Base-by-base conservation (phyloP, 2,888 invertebrate genomes). In the Sylvicola cinctus region DNA sequence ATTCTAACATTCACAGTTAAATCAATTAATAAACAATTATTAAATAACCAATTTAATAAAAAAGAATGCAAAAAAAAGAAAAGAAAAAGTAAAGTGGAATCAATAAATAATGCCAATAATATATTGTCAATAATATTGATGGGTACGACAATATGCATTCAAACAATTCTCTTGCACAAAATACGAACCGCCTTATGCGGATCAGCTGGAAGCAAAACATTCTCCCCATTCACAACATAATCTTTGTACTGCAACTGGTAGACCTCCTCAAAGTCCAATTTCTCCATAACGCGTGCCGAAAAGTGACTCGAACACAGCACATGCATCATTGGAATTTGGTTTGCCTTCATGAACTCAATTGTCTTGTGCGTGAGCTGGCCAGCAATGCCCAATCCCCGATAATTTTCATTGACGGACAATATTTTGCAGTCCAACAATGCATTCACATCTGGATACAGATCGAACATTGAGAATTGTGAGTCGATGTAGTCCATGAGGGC, bases 281-380 rank as follows among this genome's bases (percentile, higher is more conserved):
- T 68, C 40, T 71, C 69, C 33, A 79, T 70, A 0, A 79, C 70
- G 49, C 68, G 68, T 0, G 78, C 78, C 2, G 81, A 79, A 52
- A 67, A 83, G 38, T 70, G 66, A 46, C 81, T 83, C 4, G 76
- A 72, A 38, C 81, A 80, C 43, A 81, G 72, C 29, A 73, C 68
- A 16, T 79, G 65, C 38, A 78, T 63, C 6, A 80, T 55, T n/a
- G 47, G 45, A 31, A 58, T 56, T 1, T 49, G 42, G 20, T 55
- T 43, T 15, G 49, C 46, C 2, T 47, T 47, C 55, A 58, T 55
- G 39, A 49, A 55, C 5, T 56, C 52, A 13, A 56, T 45, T 1
- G 44, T 44, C 3, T 43, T 41, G 39, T 56, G 53, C 2, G 55
- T 58, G 7, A 58, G 41, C 3, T 46, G 45, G 0, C 58, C 57